These are phyloP conservation scores for Falcaria lacertinaria DNA, from an alignment of 2,888 invertebrate genomes.

Conservation along the genomic window DNA sequence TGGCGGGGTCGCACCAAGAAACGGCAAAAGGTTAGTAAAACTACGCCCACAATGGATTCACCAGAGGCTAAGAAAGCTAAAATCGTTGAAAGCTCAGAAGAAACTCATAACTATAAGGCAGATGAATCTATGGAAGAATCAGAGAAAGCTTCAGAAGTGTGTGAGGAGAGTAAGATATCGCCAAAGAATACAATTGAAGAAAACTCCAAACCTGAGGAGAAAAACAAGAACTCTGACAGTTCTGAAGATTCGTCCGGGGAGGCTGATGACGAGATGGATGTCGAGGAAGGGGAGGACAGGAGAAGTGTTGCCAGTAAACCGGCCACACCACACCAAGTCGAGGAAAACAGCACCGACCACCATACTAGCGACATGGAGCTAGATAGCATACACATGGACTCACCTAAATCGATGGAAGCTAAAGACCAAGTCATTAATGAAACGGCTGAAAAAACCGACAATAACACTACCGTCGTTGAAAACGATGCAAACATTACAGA, in stretches of 20 bases:
- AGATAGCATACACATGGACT: slow-evolving; percentile 73
- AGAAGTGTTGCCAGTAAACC: slow-evolving; percentile 60
- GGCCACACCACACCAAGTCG: slow-evolving; percentile 49
- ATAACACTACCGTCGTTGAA: slow-evolving; percentile 26
- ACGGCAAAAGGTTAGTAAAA: slow-evolving; percentile 45
- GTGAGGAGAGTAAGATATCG: slow-evolving; percentile 23
- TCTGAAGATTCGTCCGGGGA: slow-evolving; percentile 83
- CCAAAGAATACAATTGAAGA: slow-evolving; percentile 36
- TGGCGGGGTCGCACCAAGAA: slow-evolving; percentile 74
- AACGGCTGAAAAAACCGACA: slow-evolving; percentile 41
- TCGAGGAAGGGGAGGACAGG: slow-evolving; percentile 77
- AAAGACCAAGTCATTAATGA: slow-evolving; percentile 64
- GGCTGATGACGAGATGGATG: slow-evolving; percentile 84
- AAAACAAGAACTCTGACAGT: slow-evolving; percentile 67
- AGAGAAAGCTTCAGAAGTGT: slow-evolving; percentile 20
- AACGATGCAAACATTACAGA: slow-evolving; percentile 26
- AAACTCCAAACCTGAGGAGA: slow-evolving; percentile 27
- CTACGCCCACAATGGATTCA: slow-evolving; percentile 29
- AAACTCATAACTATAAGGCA: slow-evolving; percentile 43
- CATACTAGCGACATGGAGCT: slow-evolving; percentile 76
- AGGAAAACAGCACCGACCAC: slow-evolving; percentile 68
- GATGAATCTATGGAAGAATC: slow-evolving; percentile 49
- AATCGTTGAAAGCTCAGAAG: slow-evolving; percentile 33
- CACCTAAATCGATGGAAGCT: slow-evolving; percentile 64
- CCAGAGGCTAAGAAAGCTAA: slow-evolving; percentile 58